Conservation (phyloP, 2,888 invertebrate genomes). For the Chromoteleia sp. region DNA sequence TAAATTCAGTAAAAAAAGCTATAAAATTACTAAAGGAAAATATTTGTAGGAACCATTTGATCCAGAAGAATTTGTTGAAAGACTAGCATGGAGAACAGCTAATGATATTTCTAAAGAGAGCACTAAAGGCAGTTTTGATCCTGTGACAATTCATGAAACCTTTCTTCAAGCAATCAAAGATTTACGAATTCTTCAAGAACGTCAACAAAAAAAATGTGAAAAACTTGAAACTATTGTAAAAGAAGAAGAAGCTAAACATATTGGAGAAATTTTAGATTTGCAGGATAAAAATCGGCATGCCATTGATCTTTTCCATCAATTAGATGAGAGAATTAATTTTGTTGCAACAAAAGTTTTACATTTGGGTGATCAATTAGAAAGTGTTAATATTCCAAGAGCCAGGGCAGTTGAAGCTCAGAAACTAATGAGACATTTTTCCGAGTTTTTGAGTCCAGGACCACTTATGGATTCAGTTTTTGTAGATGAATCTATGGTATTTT, state of each 20-base stretch:
- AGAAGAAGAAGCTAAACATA: constrained; percentile 94
- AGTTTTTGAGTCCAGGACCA: constrained; percentile 94
- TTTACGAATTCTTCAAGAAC: constrained; percentile 91
- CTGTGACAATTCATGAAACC: constrained; percentile 94
- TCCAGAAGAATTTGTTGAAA: constrained; percentile 98
- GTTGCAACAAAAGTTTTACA: constrained; percentile 99
- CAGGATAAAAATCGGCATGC: constrained; percentile 95
- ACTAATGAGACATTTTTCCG: constrained; percentile 95
- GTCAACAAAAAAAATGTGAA: constrained; percentile 94
- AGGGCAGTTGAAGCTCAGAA: constrained; percentile 98
- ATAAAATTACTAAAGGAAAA: not conserved
- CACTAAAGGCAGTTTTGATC: constrained; percentile 92
- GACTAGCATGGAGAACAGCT: constrained; percentile 97
- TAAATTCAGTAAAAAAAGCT: too few species aligned
- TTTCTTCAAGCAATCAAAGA: constrained; percentile 97
- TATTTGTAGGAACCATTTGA: constrained; percentile 95
- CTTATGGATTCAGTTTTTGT: constrained; percentile 94
- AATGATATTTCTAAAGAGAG: constrained; percentile 88
- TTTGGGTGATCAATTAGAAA: constrained; percentile 99
- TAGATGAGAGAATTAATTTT: constrained; percentile 97
- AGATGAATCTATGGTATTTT: constrained; percentile 90
- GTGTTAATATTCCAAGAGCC: constrained; percentile 96
- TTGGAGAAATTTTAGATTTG: constrained; percentile 91
- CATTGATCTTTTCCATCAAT: constrained; percentile 94
- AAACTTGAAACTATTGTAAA: constrained; percentile 92